Base-by-base conservation (phyloP, 2,888 invertebrate species). In the Argyresthia goedartella region DNA sequence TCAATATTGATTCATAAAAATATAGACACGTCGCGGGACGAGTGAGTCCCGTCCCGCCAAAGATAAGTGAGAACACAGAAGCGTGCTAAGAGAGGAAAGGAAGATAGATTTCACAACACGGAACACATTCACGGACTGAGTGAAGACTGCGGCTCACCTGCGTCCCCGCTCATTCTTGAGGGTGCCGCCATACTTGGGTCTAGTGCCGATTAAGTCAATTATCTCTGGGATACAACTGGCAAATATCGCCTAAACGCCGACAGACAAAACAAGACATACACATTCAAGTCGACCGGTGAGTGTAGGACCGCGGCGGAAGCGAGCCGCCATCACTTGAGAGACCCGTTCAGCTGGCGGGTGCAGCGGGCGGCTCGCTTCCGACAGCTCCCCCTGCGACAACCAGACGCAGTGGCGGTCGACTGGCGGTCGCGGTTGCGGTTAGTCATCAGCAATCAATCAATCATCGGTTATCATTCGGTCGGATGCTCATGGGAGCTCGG, bases 201-300 rank as follows among this genome's bases (percentile, higher is more conserved):
- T 95, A 92, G 97, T 97, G 90, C 99, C 98, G 92, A 99, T 96
- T 93, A 99, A 96, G 93, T 99, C 99, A 91, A 98, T 98, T 91
- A 99, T 99, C 94, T 99, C 99, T 89, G 99, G 99, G 91, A 99
- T 98, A 94, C 98, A 98, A 94, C 97, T 98, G 91, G 99, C 99
- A 95, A 99, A 99, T 94, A 99, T 98, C 92, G 99, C 99, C 98
- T 98, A 88, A 87, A 88, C 88, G 88, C 87, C 86, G 87, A 82
- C 85, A 86, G 88, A 89, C 88, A 89, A 85, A 88, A 88, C 82
- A 89, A 87, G 85, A 88, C 85, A 88, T 88, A 87, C 79, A 86
- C 84, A 84, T 81, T 78, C 71, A 80, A 73, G 68, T 81, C 73
- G 76, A 76, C 67, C 70, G 71, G 69, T 69, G 67, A 71, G 67